These are phyloP conservation scores for Gymnothorax javanicus DNA, from an alignment of 2,797 vertebrate genomes.

Conservation along the genomic window DNA sequence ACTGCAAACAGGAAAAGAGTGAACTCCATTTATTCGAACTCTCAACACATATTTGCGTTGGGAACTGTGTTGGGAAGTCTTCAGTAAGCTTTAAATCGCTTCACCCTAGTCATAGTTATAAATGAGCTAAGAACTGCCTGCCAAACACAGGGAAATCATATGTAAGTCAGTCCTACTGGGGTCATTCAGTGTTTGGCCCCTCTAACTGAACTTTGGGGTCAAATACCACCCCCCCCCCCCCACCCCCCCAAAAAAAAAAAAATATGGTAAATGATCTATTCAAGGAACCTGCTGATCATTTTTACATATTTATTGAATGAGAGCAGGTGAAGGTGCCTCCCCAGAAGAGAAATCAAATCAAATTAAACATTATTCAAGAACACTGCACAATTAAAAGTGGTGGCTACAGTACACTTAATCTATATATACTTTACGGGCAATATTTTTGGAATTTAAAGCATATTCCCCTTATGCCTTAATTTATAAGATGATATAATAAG, in stretches of 20 bases:
- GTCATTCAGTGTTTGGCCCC: too few species aligned
- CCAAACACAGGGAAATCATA: neutral
- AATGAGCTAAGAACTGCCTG: neutral
- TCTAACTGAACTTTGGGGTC: too few species aligned
- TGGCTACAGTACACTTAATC: neutral
- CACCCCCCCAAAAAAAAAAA: too few species aligned
- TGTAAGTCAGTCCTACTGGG: neutral
- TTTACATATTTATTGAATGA: neutral
- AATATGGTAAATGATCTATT: neutral
- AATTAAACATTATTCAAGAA: neutral
- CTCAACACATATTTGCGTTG: neutral
- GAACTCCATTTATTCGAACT: neutral
- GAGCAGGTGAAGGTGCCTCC: neutral
- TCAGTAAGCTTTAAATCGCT: neutral
- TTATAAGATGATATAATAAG: too few species aligned
- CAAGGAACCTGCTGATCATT: neutral
- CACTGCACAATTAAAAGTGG: neutral
- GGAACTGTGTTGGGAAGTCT: neutral
- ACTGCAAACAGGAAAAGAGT: neutral
- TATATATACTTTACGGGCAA: neutral
- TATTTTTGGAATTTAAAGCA: neutral
- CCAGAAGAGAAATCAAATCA: neutral
- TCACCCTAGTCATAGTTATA: neutral
- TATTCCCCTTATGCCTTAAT: neutral
- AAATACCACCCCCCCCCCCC: too few species aligned